Evolutionary conservation across 2,797 vertebrate genomes (phyloP), one percentile per base, ranked within the genome.

Genomic region (Clarias fuscus): DNA sequence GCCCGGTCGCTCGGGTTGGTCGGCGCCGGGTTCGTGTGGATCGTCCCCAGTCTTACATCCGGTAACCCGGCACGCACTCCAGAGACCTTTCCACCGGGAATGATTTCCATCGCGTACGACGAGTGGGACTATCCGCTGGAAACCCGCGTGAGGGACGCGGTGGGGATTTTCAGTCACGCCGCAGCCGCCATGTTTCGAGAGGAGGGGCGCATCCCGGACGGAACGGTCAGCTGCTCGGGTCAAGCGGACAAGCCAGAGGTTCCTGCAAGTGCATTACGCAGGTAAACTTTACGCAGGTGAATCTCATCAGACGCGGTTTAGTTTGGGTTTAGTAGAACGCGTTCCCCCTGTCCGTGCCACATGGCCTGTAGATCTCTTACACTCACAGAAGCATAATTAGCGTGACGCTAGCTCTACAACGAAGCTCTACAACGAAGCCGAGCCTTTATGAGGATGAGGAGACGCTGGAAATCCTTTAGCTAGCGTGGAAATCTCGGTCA

Each of bases 111-210:
- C 84, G 97, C 97, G 30, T 99, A 98, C 0, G 98, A 99, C 0
- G 97, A 97, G 90, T 98, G 98, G 98, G 98, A 98, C 94, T 99
- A 99, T 90, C 96, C 95, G 13, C 93, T 99, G 91, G 97, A 98
- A 87, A 95, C 93, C 0, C 94, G 98, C 70, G 97, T 99, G 1
- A 93, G 95, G 62, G 98, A 99, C 0, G 98, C 97, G 59, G 96
- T 99, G 53, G 97, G 97, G 89, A 98, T 99, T 93, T 96, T 99
- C 68, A 95, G 97, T 84, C 96, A 93, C 2, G 98, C 97, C 0
- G 98, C 98, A 0, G 95, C 96, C 71, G 92, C 97, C 93, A 98
- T 99, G 97, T 92, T 99, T 92, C 95, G 97, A 33, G 97, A 96
- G 85, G 96, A 97, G 65, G 97, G 97, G 33, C 96, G 97, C 92